Base-by-base conservation (phyloP, 2,113 vertebrate species). In the Notothenia rossii region DNA sequence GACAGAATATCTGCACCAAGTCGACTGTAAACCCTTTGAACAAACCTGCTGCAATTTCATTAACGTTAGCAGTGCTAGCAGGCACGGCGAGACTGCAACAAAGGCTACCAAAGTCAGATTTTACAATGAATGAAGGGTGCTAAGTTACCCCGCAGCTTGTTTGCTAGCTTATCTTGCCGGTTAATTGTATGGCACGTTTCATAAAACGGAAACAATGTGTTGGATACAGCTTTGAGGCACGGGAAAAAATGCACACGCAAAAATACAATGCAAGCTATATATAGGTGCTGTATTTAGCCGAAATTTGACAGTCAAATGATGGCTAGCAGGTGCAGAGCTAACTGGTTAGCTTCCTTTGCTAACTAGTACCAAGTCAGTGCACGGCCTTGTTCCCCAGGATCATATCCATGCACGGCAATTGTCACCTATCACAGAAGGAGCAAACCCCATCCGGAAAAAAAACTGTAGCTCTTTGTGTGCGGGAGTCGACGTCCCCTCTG, bases 301-400 rank as follows among this genome's bases (percentile, higher is more conserved):
- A 40, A 67, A 80, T 73, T 7, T 60, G 36, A 77, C 67, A 75
- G 51, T 71, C 62, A 67, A 77, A 74, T 51, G 66, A 68, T 64
- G 67, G 80, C 77, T 88, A 85, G 89, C 90, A 94, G 90, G 90
- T 91, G 90, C 86, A 91, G 81, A 72, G 87, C 92, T 91, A 89
- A 83, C 83, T 72, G 77, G 90, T 76, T 91, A 93, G 92, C 92
- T 85, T 81, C 69, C 15, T 79, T 50, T 71, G 89, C 85, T 91
- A 91, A 89, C 91, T 86, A 82, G 79, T 79, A 90, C 66, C 79
- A 75, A 86, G 81, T 92, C 90, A 93, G 92, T 92, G 93, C 91
- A 91, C 84, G 89, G 92, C 93, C 92, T 95, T 82, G 90, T 90
- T 93, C 88, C 85, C 85, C 54, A 18, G 79, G 88, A 92, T 94